Evolutionary conservation across 2,113 vertebrate genomes (phyloP).

Genomic region (Edolisoma coerulescens): DNA sequence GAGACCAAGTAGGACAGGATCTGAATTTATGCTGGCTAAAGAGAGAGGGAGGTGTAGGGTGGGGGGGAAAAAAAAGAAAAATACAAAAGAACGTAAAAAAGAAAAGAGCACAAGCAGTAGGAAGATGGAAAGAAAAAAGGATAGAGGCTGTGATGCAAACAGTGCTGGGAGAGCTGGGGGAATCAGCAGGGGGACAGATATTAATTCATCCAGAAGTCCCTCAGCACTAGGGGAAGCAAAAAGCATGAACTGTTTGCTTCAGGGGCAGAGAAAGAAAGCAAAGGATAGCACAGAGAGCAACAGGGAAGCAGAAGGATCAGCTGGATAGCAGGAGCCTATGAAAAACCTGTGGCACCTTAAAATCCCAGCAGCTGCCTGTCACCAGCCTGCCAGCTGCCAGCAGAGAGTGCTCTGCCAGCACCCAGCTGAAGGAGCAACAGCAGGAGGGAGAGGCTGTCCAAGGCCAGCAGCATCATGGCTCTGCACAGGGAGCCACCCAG

Average conservation of each 20-base stretch:
- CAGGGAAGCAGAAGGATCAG: neutral
- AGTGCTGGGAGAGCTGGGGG: neutral
- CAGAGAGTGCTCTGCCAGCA: neutral
- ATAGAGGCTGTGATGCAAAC: neutral
- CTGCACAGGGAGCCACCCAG: neutral
- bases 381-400: neutral
- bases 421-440: neutral
- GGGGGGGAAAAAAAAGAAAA: neutral
- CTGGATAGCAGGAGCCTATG: neutral
- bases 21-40: neutral
- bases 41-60: neutral
- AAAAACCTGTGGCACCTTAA: neutral
- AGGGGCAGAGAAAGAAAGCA: neutral
- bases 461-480: neutral
- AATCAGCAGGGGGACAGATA: neutral
- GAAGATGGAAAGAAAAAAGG: neutral
- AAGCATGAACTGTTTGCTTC: neutral
- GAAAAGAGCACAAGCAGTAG: neutral
- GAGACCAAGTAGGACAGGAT: neutral
- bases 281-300: neutral
- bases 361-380: neutral
- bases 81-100: neutral
- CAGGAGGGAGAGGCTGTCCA: neutral
- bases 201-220: neutral
- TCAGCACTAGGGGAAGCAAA: neutral